These are phyloP conservation scores for Tipula unca DNA, from an alignment of 2,888 invertebrate genomes.

Conservation along the genomic window DNA sequence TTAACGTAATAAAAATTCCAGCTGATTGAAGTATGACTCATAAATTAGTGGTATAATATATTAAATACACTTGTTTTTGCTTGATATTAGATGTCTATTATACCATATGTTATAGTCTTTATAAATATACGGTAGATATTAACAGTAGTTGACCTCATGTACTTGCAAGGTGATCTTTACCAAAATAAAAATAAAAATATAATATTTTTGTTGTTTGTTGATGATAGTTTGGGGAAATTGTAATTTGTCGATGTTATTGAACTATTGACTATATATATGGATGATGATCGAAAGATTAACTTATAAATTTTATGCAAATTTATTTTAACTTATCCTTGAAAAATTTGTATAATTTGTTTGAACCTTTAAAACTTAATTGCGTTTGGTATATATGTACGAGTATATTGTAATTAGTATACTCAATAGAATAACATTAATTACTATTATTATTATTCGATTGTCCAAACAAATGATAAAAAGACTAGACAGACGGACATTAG, in stretches of 20 bases:
- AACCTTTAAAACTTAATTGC: background rate
- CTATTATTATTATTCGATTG: too few relatives aligned
- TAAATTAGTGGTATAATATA: background rate
- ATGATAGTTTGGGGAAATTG: background rate
- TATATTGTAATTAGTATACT: too few relatives aligned
- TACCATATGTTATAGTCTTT: background rate
- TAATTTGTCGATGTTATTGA: background rate
- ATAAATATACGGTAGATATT: background rate
- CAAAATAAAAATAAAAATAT: background rate
- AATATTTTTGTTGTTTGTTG: background rate
- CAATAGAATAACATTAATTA: too few relatives aligned
- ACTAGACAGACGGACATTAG: too few relatives aligned
- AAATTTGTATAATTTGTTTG: background rate
- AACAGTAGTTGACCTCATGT: background rate
- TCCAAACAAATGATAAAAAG: too few relatives aligned
- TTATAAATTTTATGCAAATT: background rate
- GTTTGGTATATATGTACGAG: too few relatives aligned
- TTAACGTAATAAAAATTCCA: background rate
- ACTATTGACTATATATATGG: background rate
- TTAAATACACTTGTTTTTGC: background rate
- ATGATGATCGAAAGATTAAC: background rate
- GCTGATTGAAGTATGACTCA: background rate
- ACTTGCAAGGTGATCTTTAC: background rate
- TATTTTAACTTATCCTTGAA: background rate
- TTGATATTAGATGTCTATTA: background rate